Evolutionary conservation across 2,888 invertebrate species (phyloP), one percentile per base, ranked within the genome.

Genomic region (Cryptosula pallasiana): DNA sequence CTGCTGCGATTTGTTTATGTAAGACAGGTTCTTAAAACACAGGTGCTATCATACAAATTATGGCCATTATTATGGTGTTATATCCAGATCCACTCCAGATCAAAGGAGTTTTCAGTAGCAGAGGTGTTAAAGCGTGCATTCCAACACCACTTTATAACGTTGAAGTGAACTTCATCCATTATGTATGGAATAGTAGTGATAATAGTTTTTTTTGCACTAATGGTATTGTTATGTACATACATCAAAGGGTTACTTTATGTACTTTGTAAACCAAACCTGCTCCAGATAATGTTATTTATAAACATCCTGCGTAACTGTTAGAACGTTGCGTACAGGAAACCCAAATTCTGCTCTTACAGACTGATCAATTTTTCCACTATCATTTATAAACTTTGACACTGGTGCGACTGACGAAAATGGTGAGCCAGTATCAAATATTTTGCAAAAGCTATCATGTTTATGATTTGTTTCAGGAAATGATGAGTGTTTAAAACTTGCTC

Each of bases 401-500:
- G n/a, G n/a, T n/a, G n/a, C n/a, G n/a, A n/a, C n/a, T n/a, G n/a
- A n/a, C n/a, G n/a, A n/a, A n/a, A n/a, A n/a, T n/a, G n/a, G n/a
- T n/a, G n/a, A n/a, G n/a, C n/a, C n/a, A n/a, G n/a, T n/a, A n/a
- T n/a, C n/a, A n/a, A n/a, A n/a, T n/a, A n/a, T n/a, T n/a, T n/a
- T n/a, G n/a, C n/a, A n/a, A n/a, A n/a, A n/a, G n/a, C n/a, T n/a
- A n/a, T n/a, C n/a, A n/a, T n/a, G n/a, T n/a, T n/a, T n/a, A 9
- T 55, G 35, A 29, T 73, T 29, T n/a, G 20, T 79, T 79, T 36
- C 79, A 86, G 84, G 80, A 73, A 80, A 82, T 36, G 82, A 82
- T 23, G 85, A 86, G 45, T 87, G 87, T 76, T 77, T 87, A 74
- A 80, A 82, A 3, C 77, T 86, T 54, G 86, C 85, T 27, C 78